Base-by-base conservation (phyloP, 2,113 vertebrate species). In the Telmatochromis brachygnathus region DNA sequence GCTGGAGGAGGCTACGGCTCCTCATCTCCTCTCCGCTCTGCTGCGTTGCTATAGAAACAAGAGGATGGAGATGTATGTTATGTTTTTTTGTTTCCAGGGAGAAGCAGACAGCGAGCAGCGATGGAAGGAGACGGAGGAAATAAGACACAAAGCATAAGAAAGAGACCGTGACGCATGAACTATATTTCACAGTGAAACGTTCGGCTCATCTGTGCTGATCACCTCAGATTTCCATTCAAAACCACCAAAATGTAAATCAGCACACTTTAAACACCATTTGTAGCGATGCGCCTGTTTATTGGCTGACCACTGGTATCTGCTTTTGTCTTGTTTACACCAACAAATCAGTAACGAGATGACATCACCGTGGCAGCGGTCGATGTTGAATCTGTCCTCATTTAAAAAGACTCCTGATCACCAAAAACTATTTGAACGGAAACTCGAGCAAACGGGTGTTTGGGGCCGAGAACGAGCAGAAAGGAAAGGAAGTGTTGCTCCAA, bases 41-140 rank as follows among this genome's bases (percentile, higher is more conserved):
- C 93, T 85, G 89, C 7, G 96, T 96, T 96, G 88, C 95, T 95
- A 95, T 96, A 91, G 96, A 95, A 96, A 96, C 96, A 95, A 90
- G 92, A 90, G 84, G 94, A 95, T 92, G 92, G 88, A 96, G 94
- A 94, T 89, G 91, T 89, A 91, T 84, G 92, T 91, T 93, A 28
- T 91, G 90, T 83, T 68, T 56, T 58, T 77, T 87, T 88, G 90
- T 94, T 94, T 90, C 87, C 91, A 93, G 75, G 87, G 90, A 95
- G 89, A 93, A 82, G 53, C 79, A 91, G 90, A 90, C 84, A 42
- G 80, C 75, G 42, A 56, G 28, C 45, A 47, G 73, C 12, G 26
- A 83, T 73, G 13, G 42, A 49, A 49, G 14, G 7, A 5, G 14
- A 56, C 13, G 28, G 56, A 56, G 14, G 45, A 45, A 51, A 30